Evolutionary conservation across 2,797 vertebrate species (phyloP).

Genomic region (Glossophaga mutica): DNA sequence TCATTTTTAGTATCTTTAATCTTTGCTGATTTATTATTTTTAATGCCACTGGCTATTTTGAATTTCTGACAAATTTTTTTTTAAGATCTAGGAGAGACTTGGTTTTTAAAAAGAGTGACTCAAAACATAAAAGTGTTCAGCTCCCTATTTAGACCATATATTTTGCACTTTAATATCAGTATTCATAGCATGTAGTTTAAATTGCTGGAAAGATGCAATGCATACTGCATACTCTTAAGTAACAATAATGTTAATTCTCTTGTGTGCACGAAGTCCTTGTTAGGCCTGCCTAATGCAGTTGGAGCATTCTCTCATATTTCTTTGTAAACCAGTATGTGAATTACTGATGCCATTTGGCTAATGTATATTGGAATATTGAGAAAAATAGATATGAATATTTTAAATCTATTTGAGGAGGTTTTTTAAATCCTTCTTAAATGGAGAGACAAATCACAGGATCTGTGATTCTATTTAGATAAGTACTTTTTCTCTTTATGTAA

Average conservation of each 20-base stretch:
- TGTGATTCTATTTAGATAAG: background rate
- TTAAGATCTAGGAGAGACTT: background rate
- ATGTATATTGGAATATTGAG: background rate
- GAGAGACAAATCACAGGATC: background rate
- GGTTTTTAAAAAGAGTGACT: background rate
- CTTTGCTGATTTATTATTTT: background rate
- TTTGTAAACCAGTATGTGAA: background rate
- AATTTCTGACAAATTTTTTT: slow-evolving; percentile 1
- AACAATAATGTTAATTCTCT: background rate
- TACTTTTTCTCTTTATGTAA: background rate
- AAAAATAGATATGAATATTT: slow-evolving; percentile 27
- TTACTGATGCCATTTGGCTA: slow-evolving; percentile 6
- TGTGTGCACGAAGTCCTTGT: background rate
- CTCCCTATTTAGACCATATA: background rate
- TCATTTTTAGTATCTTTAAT: slow-evolving; percentile 28
- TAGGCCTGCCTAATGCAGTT: background rate
- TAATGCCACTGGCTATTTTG: background rate
- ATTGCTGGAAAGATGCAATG: background rate
- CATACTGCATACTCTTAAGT: background rate
- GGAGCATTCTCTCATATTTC: background rate
- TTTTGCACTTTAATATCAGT: slow-evolving; percentile 13
- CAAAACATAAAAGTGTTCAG: background rate
- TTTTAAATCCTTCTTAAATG: slow-evolving; percentile 2
- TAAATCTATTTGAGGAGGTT: background rate
- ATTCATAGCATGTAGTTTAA: background rate